Evolutionary conservation across 2,888 invertebrate species (phyloP), one percentile per base, ranked within the genome.

Genomic region (Polyommatus icarus): DNA sequence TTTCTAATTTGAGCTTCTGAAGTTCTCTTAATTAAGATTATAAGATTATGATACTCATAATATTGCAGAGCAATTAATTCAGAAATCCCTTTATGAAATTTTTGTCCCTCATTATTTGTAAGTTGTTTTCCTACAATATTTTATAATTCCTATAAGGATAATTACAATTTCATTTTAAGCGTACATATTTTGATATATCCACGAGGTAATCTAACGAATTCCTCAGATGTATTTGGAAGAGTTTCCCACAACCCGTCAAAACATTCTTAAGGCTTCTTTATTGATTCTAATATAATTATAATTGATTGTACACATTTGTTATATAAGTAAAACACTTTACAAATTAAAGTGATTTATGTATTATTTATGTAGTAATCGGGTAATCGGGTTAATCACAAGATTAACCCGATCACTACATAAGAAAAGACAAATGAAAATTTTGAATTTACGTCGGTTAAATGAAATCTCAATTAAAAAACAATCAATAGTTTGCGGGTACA

Each of bases 11-110:
- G 87, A 87, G 84, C 87, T 87, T 84, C 88, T 86, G 86, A 91
- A 92, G 87, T 90, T 89, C 88, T 90, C 90, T 89, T 91, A 91
- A 93, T 93, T 92, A 91, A 91, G 91, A 92, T 93, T 91, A 92
- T 88, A 86, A 89, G 90, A 93, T 93, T 91, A 91, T 91, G 90
- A 90, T 92, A 91, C 92, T 92, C 89, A 87, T 91, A 88, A 92
- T 90, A 89, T 92, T 92, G 89, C 83, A 87, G 86, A 92, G 91
- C 90, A 92, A 93, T 93, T 93, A 92, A 90, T 90, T 89, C 87
- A 86, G 89, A 90, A 90, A 90, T 88, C 87, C 88, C 87, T 85
- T 83, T 84, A 83, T 80, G 84, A 86, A 86, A 86, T 87, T 90
- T 85, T 86, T 84, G 82, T 82, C 84, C 83, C 84, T 90, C 90